Conservation (phyloP, 2,113 vertebrate genomes). For the Canis aureus region DNA sequence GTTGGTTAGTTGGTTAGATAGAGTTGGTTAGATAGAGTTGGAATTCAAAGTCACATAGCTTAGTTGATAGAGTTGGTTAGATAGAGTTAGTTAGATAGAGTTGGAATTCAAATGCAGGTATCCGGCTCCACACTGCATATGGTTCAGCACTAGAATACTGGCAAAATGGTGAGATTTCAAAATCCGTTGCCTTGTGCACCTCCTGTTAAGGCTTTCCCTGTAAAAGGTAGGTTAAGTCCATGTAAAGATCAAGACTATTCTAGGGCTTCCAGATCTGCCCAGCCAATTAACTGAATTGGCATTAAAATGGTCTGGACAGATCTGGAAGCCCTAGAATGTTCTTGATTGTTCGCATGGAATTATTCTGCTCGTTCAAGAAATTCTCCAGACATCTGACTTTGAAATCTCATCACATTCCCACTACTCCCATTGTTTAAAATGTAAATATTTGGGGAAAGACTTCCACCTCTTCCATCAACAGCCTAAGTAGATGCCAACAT, state of each 20-base stretch:
- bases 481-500: neutral
- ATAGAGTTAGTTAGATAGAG: too few species aligned
- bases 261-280: constrained; percentile 8
- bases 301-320: neutral
- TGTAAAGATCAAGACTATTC: neutral
- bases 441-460: constrained; percentile 12
- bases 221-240: neutral
- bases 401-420: constrained; percentile 30
- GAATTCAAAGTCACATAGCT: constrained; percentile 30
- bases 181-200: neutral
- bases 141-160: neutral
- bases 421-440: constrained; percentile 14
- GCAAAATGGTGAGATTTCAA: constrained; percentile 22
- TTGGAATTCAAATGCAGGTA: neutral
- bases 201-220: neutral
- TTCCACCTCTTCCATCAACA: neutral
- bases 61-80: too few species aligned
- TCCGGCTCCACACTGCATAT: neutral
- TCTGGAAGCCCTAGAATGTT: neutral
- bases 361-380: constrained; percentile 12
- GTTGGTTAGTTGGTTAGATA: too few species aligned
- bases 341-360: neutral
- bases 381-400: constrained; percentile 42
- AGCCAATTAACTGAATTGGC: constrained; percentile 24
- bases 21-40: too few species aligned